phyloP scores from a whole-genome alignment of 2,797 vertebrate species.

The Halcyon badia region DNA sequence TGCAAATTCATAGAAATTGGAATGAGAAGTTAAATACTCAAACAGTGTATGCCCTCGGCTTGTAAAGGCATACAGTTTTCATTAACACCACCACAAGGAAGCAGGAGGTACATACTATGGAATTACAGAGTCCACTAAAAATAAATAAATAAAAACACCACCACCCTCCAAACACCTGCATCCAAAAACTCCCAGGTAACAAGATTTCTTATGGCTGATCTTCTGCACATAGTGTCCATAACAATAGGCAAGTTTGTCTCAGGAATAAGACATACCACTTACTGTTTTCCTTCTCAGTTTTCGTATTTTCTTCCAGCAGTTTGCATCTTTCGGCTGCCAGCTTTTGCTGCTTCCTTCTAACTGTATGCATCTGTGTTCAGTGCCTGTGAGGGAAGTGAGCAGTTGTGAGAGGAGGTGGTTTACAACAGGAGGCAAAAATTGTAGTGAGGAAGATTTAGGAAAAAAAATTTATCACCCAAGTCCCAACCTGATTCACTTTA shows the following conservation, averaged over 20 bases:
- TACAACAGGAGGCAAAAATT: background rate
- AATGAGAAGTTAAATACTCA: background rate
- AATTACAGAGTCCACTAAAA: background rate
- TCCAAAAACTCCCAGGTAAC: rapidly evolving
- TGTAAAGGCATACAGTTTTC: background rate
- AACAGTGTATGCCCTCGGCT: background rate
- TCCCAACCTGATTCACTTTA: background rate
- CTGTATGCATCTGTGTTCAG: background rate
- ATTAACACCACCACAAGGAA: background rate
- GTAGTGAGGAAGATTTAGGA: background rate
- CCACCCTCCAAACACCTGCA: background rate
- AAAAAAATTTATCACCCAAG: background rate
- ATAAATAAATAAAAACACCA: background rate
- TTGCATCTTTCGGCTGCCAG: background rate
- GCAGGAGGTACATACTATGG: background rate
- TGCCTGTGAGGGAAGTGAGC: background rate
- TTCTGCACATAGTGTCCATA: background rate
- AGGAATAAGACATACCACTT: background rate
- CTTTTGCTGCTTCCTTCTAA: background rate
- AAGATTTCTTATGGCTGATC: background rate
- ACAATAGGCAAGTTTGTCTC: background rate
- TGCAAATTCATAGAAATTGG: background rate
- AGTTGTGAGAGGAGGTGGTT: background rate
- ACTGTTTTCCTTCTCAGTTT: background rate
- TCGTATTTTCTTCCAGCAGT: background rate